These are phyloP conservation scores for Aporrectodea caliginosa DNA, from an alignment of 1,140 invertebrate genomes.

Conservation along the genomic window DNA sequence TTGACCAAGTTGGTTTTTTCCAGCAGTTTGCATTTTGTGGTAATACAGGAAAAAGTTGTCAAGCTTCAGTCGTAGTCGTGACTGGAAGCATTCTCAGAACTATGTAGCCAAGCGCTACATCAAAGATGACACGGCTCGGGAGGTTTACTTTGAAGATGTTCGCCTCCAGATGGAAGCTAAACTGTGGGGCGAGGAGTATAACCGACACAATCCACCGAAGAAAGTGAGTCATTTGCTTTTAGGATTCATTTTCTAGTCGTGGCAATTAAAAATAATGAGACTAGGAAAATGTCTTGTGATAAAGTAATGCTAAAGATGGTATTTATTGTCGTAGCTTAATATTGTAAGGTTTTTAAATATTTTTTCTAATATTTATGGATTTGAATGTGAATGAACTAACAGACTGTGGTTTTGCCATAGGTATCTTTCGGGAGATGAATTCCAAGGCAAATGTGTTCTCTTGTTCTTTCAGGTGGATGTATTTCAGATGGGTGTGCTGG, in stretches of 20 bases:
- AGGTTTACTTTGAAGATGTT: constrained; percentile 63
- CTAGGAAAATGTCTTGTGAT: no score
- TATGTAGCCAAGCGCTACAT: constrained; percentile 64
- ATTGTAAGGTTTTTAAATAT: no score
- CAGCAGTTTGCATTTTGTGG: no score
- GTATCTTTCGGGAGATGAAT: no score
- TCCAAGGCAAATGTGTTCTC: no score
- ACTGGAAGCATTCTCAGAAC: constrained; percentile 60
- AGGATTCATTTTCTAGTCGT: no score
- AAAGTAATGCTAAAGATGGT: no score
- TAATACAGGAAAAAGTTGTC: constrained; percentile 61
- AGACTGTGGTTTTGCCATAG: no score
- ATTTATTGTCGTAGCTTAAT: no score
- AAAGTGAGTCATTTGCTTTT: constrained; percentile 58
- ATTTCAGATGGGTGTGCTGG: constrained; percentile 62
- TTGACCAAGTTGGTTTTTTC: constrained; percentile 24
- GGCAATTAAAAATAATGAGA: no score
- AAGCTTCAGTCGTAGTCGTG: constrained; percentile 52
- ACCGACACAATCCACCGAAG: constrained; percentile 64
- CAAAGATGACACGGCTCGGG: constrained; percentile 54
- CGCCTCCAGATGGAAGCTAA: constrained; percentile 65
- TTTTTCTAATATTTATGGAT: no score
- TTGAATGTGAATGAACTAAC: no score
- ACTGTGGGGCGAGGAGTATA: constrained; percentile 64
- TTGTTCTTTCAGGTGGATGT: constrained; percentile 60